phyloP scores from a whole-genome alignment of 2,888 invertebrate genomes.

The Eupithecia insigniata region DNA sequence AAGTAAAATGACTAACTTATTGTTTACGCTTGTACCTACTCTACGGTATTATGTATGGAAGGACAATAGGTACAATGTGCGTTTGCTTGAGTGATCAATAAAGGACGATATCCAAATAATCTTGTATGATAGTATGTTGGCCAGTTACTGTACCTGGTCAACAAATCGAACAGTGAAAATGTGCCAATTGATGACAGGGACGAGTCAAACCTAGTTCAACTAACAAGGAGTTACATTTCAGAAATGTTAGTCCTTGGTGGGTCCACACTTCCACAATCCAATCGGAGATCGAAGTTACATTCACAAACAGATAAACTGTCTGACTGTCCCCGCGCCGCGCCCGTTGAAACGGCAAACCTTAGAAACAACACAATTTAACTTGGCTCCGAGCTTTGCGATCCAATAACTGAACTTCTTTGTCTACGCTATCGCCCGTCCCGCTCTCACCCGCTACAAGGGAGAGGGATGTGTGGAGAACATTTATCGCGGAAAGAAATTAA shows the following conservation, averaged over 20 bases:
- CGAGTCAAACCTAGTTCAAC: background rate
- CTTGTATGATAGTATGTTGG: too few relatives aligned
- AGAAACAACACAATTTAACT: conserved; percentile 56
- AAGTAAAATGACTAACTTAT: background rate
- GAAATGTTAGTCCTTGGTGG: too few relatives aligned
- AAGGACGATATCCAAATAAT: background rate
- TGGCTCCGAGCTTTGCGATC: conserved; percentile 49
- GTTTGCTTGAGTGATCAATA: background rate
- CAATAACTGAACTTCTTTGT: conserved; percentile 73
- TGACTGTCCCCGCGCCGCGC: conserved; percentile 20
- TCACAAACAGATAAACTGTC: conserved; percentile 38
- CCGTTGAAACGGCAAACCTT: conserved; percentile 43
- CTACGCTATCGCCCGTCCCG: conserved; percentile 55
- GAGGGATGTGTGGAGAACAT: conserved; percentile 66
- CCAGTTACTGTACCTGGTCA: too few relatives aligned
- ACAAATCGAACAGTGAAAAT: background rate
- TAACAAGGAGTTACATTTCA: background rate
- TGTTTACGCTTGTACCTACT: background rate
- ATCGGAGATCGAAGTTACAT: conserved; percentile 14
- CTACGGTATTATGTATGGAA: background rate
- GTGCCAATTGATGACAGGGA: background rate
- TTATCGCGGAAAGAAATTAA: conserved; percentile 82
- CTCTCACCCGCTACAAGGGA: conserved; percentile 53
- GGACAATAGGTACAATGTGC: background rate
- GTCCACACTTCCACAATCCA: too few relatives aligned